Percentiles rank a stretch among this genome's conserved stretches.
These are phyloP conservation scores for Chymomyza caudatula DNA, from an alignment of 2,888 invertebrate genomes.

Conservation along the genomic window DNA sequence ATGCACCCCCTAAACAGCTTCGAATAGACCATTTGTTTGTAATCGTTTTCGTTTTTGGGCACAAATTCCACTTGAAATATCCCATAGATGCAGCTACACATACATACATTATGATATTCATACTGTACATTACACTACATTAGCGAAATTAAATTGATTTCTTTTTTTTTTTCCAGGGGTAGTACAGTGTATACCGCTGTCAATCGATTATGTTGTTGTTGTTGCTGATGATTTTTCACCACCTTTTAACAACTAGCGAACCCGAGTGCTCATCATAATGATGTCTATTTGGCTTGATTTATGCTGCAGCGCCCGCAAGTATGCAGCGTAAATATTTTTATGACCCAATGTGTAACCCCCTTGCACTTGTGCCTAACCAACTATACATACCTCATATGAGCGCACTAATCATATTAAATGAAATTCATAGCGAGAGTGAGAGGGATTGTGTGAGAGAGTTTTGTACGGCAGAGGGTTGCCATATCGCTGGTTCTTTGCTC, in stretches of 20 bases:
- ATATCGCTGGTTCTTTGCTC: conserved; percentile 35
- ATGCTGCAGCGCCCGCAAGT: conserved; percentile 69
- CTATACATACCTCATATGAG: conserved; percentile 27
- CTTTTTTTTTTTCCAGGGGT: neutral
- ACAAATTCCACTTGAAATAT: conserved; percentile 32
- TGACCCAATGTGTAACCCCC: conserved; percentile 35
- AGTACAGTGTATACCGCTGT: neutral
- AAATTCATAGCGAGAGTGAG: conserved; percentile 53
- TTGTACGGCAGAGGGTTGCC: conserved; percentile 42
- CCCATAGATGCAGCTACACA: neutral
- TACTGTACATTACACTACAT: conserved; percentile 71
- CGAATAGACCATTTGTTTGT: conserved; percentile 56
- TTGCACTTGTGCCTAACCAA: conserved; percentile 11
- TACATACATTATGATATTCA: conserved; percentile 1
- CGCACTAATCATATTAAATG: conserved; percentile 73
- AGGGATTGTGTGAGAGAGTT: neutral
- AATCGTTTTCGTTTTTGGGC: conserved; percentile 44
- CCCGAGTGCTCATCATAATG: conserved; percentile 48
- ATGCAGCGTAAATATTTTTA: conserved; percentile 69
- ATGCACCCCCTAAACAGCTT: neutral
- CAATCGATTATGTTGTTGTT: conserved; percentile 1
- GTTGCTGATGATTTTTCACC: conserved; percentile 35
- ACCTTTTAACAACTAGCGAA: conserved; percentile 41
- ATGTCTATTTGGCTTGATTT: conserved; percentile 58
- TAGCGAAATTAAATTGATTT: conserved; percentile 75